Evolutionary conservation across 2,797 vertebrate genomes (phyloP), one percentile per base, ranked within the genome.

Genomic region (Gadopsis marmoratus): DNA sequence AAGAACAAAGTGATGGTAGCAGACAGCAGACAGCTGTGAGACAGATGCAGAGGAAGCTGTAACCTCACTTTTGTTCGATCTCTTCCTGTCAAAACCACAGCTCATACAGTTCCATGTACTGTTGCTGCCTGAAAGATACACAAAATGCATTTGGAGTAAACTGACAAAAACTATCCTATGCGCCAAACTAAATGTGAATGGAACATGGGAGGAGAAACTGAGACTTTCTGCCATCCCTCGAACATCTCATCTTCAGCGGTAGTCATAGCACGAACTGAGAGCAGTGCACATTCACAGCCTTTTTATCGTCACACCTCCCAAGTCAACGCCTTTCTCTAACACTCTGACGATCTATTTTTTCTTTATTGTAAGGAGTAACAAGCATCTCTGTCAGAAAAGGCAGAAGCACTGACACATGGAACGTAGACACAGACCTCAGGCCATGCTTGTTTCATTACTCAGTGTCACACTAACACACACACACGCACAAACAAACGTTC

Each of bases 61-160:
- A 75, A 63, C 53, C 71, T 72, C 29, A 79, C 53, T 76, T 84
- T 80, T 76, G 81, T 66, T n/a, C 31, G 3, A 39, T 16, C 17
- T 62, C 23, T 62, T 12, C n/a, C 54, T 1, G n/a, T 47, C 19
- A 21, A 26, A 60, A 78, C 65, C 31, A 66, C 54, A 21, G 31
- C 23, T 23, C 4, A 50, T 33, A 14, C 29, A 35, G 16, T 61
- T 11, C 56, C 13, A 23, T 50, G 19, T 23, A 31, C 9, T 45
- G 21, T 33, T 21, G 59, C 2, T 35, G 17, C 4, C 17, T 47
- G 45, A 17, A 8, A 48, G 39, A 4, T 19, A 41, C 13, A 67
- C 2, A 47, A n/a, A 35, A 29, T 16, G 10, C 6, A 39, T 9
- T 7, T 3, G 2, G 13, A 55, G 4, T 17, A 11, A 39, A 56